Conservation (phyloP, 2,797 vertebrate genomes). For the Bradypodion ventrale region DNA sequence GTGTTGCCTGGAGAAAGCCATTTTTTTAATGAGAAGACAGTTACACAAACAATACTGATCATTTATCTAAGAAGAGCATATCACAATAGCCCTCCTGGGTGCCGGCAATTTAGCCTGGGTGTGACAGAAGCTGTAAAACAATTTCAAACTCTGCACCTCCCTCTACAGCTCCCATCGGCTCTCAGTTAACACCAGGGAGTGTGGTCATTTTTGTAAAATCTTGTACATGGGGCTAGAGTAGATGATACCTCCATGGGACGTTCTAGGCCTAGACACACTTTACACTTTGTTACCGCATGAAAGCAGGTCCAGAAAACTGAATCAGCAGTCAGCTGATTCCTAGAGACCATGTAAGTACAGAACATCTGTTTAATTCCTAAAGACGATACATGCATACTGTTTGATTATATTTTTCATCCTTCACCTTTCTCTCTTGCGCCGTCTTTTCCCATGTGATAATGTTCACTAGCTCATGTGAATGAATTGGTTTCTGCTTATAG, state of each 20-base stretch:
- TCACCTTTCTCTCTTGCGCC: not conserved
- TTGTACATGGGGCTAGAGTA: not conserved
- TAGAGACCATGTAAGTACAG: not conserved
- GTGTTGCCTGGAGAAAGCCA: too few relatives aligned
- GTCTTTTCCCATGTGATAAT: not conserved
- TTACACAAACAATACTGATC: too few relatives aligned
- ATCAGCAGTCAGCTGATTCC: not conserved
- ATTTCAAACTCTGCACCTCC: too few relatives aligned
- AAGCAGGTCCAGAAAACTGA: not conserved
- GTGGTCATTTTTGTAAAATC: too few relatives aligned
- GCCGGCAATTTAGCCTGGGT: too few relatives aligned
- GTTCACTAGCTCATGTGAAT: not conserved
- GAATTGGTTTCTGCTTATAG: not conserved
- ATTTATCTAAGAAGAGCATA: too few relatives aligned
- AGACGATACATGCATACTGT: not conserved
- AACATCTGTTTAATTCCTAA: not conserved
- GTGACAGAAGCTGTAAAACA: too few relatives aligned
- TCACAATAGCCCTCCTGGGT: too few relatives aligned
- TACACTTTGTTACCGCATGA: not conserved
- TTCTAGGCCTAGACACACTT: not conserved
- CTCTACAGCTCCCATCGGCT: too few relatives aligned
- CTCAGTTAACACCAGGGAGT: too few relatives aligned
- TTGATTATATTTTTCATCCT: not conserved
- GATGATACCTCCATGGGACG: not conserved
- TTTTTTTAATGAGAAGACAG: too few relatives aligned